Evolutionary conservation across 2,797 vertebrate species (phyloP), one percentile per base, ranked within the genome.

Genomic region (Coregonus sp.): DNA sequence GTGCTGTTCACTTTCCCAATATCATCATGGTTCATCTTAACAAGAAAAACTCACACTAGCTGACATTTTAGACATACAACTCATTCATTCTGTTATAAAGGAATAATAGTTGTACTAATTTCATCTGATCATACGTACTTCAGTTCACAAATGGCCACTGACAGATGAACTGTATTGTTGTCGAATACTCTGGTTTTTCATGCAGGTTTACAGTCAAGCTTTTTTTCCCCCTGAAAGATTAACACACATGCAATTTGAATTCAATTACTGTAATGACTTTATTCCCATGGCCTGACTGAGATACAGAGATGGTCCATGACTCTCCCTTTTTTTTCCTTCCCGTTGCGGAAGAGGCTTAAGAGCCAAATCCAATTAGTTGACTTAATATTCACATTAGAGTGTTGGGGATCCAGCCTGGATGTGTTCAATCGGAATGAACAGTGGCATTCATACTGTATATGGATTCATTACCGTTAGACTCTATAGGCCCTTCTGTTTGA

Each of bases 311-410:
- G 78, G 81, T 87, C 84, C 75, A 82, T 86, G 86, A 84, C 84
- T 84, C 79, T 86, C 80, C 67, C 70, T 85, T 75, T 81, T 86
- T 11, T 85, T 82, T 84, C 83, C 73, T 79, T 67, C 85, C 85
- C 82, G 87, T 35, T 50, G 84, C 85, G 89, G 83, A n/a, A 65
- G 80, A 33, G 54, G 87, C 89, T 91, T 82, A 87, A 81, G 77
- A 88, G 84, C 82, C 80, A 89, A 90, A 92, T 90, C 89, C 87
- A 92, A 89, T 93, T 92, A 92, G 89, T 90, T 87, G 81, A 87
- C 80, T 90, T 91, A 87, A 91, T 91, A 91, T 90, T 91, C 90
- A 88, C 85, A 89, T 90, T 86, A 80, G 79, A 74, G 80, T 78
- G 68, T 56, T 70, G 78, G 79, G 79, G 80, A 83, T 87, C 87